Conservation (phyloP, 2,113 vertebrate species). For the Petrocephalus microphthalmus region DNA sequence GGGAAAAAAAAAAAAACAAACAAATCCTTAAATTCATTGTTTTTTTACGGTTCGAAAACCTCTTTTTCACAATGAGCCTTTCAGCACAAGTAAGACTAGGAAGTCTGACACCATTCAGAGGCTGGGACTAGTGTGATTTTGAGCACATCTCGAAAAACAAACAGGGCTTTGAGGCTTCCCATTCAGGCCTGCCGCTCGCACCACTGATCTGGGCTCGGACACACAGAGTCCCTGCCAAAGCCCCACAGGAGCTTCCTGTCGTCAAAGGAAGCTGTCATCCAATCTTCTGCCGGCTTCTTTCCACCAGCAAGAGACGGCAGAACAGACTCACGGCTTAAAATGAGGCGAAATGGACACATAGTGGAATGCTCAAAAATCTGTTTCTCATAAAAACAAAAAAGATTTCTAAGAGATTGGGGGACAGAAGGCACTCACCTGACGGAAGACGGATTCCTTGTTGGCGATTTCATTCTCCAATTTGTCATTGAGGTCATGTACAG, state of each 20-base stretch:
- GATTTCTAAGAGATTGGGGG: background rate
- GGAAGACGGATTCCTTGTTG: constrained; percentile 86
- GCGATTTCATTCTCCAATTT: constrained; percentile 97
- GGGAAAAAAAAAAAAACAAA: background rate
- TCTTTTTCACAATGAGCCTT: constrained; percentile 17
- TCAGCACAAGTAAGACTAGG: background rate
- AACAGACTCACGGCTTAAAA: background rate
- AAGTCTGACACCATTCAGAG: constrained; percentile 1
- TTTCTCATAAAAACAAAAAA: background rate
- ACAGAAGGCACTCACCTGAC: constrained; percentile 66
- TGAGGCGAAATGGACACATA: background rate
- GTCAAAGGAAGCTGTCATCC: constrained; percentile 19
- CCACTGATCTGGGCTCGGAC: constrained; percentile 5
- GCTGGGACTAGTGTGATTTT: constrained; percentile 11
- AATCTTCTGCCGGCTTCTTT: background rate
- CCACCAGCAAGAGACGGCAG: background rate
- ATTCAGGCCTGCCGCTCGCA: constrained; percentile 36
- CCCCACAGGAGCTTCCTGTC: constrained; percentile 32
- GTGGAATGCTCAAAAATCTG: background rate
- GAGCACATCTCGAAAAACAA: constrained; percentile 28
- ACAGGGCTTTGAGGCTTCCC: constrained; percentile 31
- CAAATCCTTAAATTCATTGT: background rate
- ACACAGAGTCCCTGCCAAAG: constrained; percentile 25
- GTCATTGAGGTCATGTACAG: constrained; percentile 94
- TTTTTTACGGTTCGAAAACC: background rate